Conservation (phyloP, 2,888 invertebrate species). For the Sesia apiformis region DNA sequence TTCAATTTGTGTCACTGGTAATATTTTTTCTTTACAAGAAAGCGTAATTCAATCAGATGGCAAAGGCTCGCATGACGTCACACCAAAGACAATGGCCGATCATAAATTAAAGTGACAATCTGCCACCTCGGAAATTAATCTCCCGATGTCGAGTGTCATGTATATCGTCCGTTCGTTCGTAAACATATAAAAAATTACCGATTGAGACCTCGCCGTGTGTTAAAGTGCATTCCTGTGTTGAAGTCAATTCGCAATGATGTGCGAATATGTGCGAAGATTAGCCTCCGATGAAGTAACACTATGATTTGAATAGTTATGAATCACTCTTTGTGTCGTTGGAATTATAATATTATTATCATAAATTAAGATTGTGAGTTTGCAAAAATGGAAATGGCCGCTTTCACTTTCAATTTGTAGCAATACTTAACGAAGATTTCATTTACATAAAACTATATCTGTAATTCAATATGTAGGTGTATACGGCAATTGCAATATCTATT, state of each 20-base stretch:
- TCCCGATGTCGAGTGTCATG: conserved; percentile 55
- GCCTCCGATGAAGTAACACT: conserved; percentile 17
- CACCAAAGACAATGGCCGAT: conserved; percentile 61
- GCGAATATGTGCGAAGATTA: conserved; percentile 46
- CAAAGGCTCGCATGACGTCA: conserved; percentile 52
- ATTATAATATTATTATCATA: conserved; percentile 21
- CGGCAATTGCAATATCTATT: too few species aligned
- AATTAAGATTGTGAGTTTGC: conserved; percentile 11
- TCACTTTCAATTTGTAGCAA: conserved; percentile 14
- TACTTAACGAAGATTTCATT: too few species aligned
- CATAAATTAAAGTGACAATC: conserved; percentile 70
- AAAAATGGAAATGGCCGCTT: conserved; percentile 16
- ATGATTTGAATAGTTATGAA: conserved; percentile 13
- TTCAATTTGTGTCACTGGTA: neutral
- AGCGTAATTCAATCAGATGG: conserved; percentile 36
- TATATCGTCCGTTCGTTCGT: conserved; percentile 47
- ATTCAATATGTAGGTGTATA: neutral
- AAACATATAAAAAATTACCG: conserved; percentile 61
- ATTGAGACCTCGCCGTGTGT: conserved; percentile 51
- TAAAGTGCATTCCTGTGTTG: conserved; percentile 68
- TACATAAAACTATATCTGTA: too few species aligned
- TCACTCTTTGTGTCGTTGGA: conserved; percentile 23
- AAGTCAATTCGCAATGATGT: conserved; percentile 60
- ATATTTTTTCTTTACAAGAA: neutral
- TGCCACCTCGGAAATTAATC: conserved; percentile 70